Percentiles rank a stretch among this genome's conserved stretches.
Evolutionary conservation across 2,888 invertebrate species (phyloP).

Genomic region (Perizoma affinitatum): DNA sequence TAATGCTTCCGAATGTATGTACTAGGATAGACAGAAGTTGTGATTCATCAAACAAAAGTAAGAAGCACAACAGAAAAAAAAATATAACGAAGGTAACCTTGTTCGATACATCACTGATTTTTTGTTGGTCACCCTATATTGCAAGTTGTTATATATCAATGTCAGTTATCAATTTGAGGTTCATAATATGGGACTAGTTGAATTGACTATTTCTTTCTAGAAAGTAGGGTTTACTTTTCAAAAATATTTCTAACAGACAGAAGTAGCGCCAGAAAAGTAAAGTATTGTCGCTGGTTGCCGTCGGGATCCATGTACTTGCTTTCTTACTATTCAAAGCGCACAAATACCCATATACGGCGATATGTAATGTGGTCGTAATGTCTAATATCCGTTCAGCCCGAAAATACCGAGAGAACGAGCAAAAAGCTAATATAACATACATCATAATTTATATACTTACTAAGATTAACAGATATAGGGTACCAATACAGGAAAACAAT

Average conservation of each 20-base stretch:
- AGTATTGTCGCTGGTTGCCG: constrained; percentile 2
- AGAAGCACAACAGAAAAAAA: too few species aligned
- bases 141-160: too few species aligned
- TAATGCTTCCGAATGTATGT: not conserved
- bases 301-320: constrained; percentile 24
- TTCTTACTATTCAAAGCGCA: constrained; percentile 37
- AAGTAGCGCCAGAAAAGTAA: not conserved
- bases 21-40: too few species aligned
- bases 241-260: too few species aligned
- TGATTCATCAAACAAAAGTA: too few species aligned
- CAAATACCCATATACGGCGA: constrained; percentile 35
- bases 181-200: too few species aligned
- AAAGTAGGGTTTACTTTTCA: too few species aligned
- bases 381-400: constrained; percentile 36
- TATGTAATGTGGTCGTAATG: constrained; percentile 40
- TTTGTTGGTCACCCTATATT: too few species aligned
- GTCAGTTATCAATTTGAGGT: too few species aligned
- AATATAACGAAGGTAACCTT: too few species aligned
- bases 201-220: too few species aligned
- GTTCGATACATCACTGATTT: too few species aligned
- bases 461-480: constrained; percentile 32
- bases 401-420: constrained; percentile 34
- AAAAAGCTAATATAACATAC: constrained; percentile 40
- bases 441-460: constrained; percentile 39
- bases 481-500: constrained; percentile 25